Conservation (phyloP, 92 coral and sea anemone species). For the Epizoanthus ramosus region DNA sequence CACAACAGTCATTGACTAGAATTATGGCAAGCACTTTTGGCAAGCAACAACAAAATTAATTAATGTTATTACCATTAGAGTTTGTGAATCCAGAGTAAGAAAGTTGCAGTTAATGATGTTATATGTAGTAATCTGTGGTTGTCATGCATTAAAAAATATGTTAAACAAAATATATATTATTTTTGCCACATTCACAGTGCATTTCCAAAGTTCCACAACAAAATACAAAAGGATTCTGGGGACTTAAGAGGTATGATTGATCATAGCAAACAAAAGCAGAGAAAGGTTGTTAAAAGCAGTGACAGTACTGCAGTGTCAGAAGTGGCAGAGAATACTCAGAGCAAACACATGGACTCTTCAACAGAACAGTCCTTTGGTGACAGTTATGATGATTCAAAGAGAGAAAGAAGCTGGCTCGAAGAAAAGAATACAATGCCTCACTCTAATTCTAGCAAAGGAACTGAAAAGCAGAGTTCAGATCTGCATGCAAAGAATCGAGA, state of each 20-base stretch:
- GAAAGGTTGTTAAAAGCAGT: too few relatives aligned
- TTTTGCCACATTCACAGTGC: not conserved
- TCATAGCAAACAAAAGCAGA: not conserved
- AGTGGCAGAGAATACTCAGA: not conserved
- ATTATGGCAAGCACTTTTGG: too few relatives aligned
- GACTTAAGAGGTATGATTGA: not conserved
- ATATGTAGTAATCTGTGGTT: too few relatives aligned
- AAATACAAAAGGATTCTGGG: not conserved
- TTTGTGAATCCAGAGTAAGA: too few relatives aligned
- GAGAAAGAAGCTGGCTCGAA: constrained; percentile 23
- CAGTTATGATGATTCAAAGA: constrained; percentile 10
- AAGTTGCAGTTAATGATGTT: too few relatives aligned
- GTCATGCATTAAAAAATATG: too few relatives aligned
- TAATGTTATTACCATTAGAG: too few relatives aligned
- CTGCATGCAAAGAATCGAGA: not conserved
- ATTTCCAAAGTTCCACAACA: not conserved
- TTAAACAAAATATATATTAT: too few relatives aligned
- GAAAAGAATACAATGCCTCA: not conserved
- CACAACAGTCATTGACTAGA: too few relatives aligned
- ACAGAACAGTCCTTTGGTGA: not conserved
- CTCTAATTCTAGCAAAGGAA: not conserved
- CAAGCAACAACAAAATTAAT: too few relatives aligned
- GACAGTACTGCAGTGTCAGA: not conserved
- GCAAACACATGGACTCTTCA: not conserved
- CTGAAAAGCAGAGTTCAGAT: not conserved